Base-by-base conservation (phyloP, 2,888 invertebrate genomes). In the Oithona nana region DNA sequence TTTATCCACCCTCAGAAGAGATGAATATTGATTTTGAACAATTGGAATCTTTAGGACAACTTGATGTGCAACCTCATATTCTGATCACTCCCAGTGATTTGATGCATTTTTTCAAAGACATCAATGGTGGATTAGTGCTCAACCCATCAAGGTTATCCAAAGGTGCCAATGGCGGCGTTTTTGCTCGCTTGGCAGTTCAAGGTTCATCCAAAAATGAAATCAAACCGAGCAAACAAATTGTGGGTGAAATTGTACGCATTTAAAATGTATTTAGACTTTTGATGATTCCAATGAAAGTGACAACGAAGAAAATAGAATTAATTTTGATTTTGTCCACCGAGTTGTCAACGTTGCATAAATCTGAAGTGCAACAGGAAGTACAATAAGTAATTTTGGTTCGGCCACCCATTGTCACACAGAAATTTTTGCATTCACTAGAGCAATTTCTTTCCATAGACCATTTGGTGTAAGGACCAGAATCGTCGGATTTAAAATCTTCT, bases 81-180 rank as follows among this genome's bases (percentile, higher is more conserved):
- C 75, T 94, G 20, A 74, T 93, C 64, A 72, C 88, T 67, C 92
- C 93, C 0, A 90, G 92, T 2, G 84, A 85, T 72, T 81, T 92
- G 68, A 79, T 83, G 71, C 81, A 83, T 72, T 93, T 89, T 70
- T 76, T 85, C 58, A 85, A 87, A 84, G 80, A 83, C 67, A 79
- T 88, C 24, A 80, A 83, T 68, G 84, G 83, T 1, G 85, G 85
- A 68, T 75, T 88, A 30, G 83, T 86, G 13, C 76, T 93, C 24
- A 94, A 94, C 76, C 90, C 93, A 0, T 90, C 88, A 67, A 80
- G 83, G 64, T 71, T 92, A 61, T 77, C 82, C 0, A 88, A 88
- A 72, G 84, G 83, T 30, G 73, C 77, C 13, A 79, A 78, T 28
- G 85, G 84, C 3, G 88, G 88, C 55, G 84, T 84, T 0, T 92